Evolutionary conservation across 2,888 invertebrate species (phyloP).

Genomic region (Diadegma fenestrale): DNA sequence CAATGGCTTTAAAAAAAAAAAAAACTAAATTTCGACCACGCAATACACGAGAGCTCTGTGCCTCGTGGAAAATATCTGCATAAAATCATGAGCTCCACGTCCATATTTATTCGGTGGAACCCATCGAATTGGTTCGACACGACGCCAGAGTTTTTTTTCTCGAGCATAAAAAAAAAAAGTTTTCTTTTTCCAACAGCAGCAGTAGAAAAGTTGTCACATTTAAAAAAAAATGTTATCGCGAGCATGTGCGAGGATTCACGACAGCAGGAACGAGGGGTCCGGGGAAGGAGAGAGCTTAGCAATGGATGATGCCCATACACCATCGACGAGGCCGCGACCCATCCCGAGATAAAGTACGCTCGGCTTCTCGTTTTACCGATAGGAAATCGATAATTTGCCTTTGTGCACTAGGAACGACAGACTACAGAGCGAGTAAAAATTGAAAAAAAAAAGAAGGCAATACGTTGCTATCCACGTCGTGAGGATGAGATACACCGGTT

Average conservation of each 20-base stretch:
- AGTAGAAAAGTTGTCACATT: neutral
- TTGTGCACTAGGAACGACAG: constrained; percentile 59
- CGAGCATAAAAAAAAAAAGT: neutral
- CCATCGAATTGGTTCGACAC: neutral
- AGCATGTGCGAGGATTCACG: constrained; percentile 35
- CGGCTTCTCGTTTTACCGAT: constrained; percentile 70
- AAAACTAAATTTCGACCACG: neutral
- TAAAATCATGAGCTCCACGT: neutral
- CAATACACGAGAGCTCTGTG: neutral
- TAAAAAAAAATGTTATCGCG: neutral
- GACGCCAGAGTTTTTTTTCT: constrained; percentile 3
- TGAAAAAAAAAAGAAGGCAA: constrained; percentile 34
- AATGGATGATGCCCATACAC: constrained; percentile 29
- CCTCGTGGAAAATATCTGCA: neutral
- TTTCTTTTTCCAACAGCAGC: neutral
- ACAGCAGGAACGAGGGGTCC: constrained; percentile 19
- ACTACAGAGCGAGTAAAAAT: constrained; percentile 7
- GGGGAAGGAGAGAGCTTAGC: constrained; percentile 8
- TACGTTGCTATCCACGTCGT: constrained; percentile 20
- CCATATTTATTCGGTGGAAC: neutral
- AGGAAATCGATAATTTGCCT: constrained; percentile 74
- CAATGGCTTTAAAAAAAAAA: too few species aligned
- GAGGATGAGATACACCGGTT: constrained; percentile 51
- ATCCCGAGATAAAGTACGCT: constrained; percentile 68
- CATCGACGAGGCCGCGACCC: constrained; percentile 61